Evolutionary conservation across 1,140 invertebrate species (phyloP), one percentile per base, ranked within the genome.

Genomic region (Drosophila suzukii): DNA sequence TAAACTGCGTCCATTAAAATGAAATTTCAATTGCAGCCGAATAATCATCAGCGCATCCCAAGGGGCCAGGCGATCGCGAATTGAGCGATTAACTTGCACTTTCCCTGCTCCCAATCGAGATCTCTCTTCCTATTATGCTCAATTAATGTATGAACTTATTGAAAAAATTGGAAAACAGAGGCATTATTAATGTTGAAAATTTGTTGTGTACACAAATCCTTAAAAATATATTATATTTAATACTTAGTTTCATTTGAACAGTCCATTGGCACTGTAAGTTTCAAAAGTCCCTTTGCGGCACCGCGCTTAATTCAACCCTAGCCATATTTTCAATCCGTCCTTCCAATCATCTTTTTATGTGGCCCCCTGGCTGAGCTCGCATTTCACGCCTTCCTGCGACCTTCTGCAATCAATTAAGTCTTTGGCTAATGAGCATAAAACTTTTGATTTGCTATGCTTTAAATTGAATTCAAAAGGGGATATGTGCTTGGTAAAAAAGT

Each of bases 361-460:
- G 5, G 30, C 36, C 32, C 38, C 32, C 12, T 10, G n/a, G 44
- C 32, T 34, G 57, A 27, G 46, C 15, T 55, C 24, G 27, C 41
- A 54, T 49, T 81, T 82, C 80, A 83, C 80, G 70, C 80, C 75
- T 78, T 72, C 51, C 39, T 15, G 24, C 27, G 49, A 76, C 59
- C 79, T 70, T 75, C 32, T 11, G 41, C 54, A 75, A 78, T 78
- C 78, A 81, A 81, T 85, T 86, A 78, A 65, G 43, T 39, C 55
- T 66, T 75, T 65, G 75, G 72, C 86, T 75, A 86, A 81, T 72
- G 46, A 39, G 65, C 82, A 85, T 81, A 78, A 74, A 81, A 81
- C 59, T 66, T 49, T 57, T 36, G 63, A 75, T 60, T 78, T 66
- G 61, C 60, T 55, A 51, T 47, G 78, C 80, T 39, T 73, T 77